A percentile compares a stretch with the other conserved stretches of the same genome.
These are phyloP conservation scores for Drosophila obscura DNA, from an alignment of 1,140 invertebrate genomes.

Conservation along the genomic window DNA sequence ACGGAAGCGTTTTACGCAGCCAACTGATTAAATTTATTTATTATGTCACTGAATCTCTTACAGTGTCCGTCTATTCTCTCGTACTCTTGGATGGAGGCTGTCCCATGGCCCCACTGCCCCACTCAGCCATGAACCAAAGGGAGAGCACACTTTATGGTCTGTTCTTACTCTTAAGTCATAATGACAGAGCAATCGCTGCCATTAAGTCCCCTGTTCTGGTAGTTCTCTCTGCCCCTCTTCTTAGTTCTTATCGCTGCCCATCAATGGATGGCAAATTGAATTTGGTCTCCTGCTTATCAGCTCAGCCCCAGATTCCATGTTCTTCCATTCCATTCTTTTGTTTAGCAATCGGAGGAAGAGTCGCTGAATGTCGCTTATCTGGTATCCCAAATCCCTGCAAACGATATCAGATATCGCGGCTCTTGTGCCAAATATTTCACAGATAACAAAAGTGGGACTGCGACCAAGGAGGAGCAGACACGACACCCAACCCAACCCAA, in stretches of 20 bases:
- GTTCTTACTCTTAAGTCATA: conserved; percentile 52
- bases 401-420: conserved; percentile 31
- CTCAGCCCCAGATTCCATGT: neutral
- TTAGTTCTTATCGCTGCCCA: conserved; percentile 13
- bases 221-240: no score
- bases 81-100: neutral
- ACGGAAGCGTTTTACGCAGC: conserved; percentile 26
- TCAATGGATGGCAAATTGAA: conserved; percentile 58
- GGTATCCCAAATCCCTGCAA: conserved; percentile 30
- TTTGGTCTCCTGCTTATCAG: conserved; percentile 51
- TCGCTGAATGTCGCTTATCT: conserved; percentile 23
- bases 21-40: conserved; percentile 77
- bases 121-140: neutral
- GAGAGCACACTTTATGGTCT: conserved; percentile 33
- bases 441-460: conserved; percentile 26
- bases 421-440: conserved; percentile 46
- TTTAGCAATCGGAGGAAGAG: conserved; percentile 17
- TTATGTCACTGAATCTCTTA: conserved; percentile 53
- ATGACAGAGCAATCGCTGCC: conserved; percentile 44
- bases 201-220: conserved; percentile 4
- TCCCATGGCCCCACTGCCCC: neutral
- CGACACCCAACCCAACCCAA: conserved; percentile 3
- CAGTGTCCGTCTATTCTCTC: conserved; percentile 9
- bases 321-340: conserved; percentile 23
- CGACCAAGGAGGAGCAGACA: conserved; percentile 1